Evolutionary conservation across 2,797 vertebrate genomes (phyloP).

Genomic region (Cheirogaleus major): DNA sequence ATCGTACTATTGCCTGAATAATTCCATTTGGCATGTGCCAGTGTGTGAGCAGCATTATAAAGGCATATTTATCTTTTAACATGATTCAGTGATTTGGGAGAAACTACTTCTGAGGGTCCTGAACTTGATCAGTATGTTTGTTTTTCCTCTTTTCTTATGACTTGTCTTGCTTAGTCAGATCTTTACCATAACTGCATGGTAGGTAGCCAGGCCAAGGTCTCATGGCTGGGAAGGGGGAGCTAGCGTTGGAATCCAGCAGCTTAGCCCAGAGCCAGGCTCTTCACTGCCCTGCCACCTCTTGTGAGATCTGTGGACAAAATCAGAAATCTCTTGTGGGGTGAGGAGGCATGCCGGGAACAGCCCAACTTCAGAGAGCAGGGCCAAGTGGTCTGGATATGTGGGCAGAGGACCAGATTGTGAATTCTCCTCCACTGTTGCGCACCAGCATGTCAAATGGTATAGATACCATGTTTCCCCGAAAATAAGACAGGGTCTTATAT

Average conservation of each 20-base stretch:
- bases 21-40: neutral
- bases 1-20: neutral
- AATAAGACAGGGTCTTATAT: no score
- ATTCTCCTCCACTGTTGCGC: neutral
- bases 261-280: neutral
- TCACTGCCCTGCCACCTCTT: neutral
- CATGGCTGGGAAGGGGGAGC: neutral
- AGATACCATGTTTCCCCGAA: neutral
- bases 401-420: neutral
- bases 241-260: neutral
- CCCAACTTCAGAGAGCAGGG: accelerated
- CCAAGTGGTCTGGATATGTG: accelerated
- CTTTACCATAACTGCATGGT: neutral
- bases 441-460: neutral
- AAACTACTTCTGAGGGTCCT: neutral
- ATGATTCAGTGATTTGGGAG: neutral
- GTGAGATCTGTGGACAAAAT: neutral
- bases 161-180: neutral
- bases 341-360: neutral
- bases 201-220: neutral
- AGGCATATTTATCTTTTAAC: neutral
- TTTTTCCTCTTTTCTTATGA: neutral
- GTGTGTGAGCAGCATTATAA: neutral
- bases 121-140: neutral
- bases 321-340: neutral